These are phyloP conservation scores for Hirudinaria manillensis DNA, from an alignment of 2,888 invertebrate genomes.

Conservation along the genomic window DNA sequence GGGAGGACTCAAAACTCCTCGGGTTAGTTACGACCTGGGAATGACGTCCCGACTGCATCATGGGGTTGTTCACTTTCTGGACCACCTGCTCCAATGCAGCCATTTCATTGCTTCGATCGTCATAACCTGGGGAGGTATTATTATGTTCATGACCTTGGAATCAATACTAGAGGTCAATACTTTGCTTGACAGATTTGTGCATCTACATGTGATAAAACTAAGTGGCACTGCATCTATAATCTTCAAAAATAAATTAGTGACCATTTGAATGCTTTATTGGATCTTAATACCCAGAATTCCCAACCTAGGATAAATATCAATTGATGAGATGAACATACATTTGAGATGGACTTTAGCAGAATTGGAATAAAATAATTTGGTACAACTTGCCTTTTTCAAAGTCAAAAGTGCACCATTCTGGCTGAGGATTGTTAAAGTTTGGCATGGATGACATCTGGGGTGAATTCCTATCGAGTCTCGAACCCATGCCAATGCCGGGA, in stretches of 20 bases:
- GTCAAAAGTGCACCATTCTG: neutral
- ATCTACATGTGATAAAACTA: no score
- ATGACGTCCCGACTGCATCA: neutral
- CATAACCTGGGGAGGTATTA: neutral
- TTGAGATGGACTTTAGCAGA: neutral
- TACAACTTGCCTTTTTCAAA: neutral
- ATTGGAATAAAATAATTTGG: neutral
- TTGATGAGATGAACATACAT: neutral
- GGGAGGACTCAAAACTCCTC: neutral
- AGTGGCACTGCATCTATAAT: no score
- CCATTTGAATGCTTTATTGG: no score
- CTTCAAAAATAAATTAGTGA: no score
- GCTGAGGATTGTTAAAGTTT: neutral
- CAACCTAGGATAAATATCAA: no score
- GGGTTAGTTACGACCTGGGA: neutral
- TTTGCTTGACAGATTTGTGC: no score
- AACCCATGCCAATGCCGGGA: neutral
- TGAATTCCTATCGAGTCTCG: neutral
- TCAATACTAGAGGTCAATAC: no score
- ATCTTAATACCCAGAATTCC: no score
- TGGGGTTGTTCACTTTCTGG: slow-evolving; percentile 4
- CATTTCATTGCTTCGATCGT: neutral
- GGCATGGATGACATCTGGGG: neutral
- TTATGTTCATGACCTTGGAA: no score
- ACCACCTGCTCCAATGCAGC: slow-evolving; percentile 6